phyloP scores from a whole-genome alignment of 2,888 invertebrate genomes.

The Melinaea menophilus region DNA sequence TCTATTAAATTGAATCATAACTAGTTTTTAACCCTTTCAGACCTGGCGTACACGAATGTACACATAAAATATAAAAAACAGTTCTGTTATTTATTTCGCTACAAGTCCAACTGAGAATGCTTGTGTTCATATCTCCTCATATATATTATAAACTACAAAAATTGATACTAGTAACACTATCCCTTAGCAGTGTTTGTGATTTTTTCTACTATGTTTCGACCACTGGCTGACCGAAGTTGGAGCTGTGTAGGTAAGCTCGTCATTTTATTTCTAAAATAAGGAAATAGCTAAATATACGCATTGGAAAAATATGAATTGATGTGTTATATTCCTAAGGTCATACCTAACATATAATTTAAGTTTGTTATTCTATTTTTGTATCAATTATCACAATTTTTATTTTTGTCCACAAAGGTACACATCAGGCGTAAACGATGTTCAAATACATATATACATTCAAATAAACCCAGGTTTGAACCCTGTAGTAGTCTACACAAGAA shows the following conservation, averaged over 20 bases:
- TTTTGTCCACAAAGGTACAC: no score
- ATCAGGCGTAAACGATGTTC: no score
- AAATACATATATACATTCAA: background rate
- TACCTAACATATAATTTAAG: no score
- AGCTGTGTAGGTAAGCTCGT: no score
- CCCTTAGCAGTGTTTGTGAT: constrained; percentile 20
- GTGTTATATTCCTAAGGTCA: no score
- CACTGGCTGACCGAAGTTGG: constrained; percentile 18
- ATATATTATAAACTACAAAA: constrained; percentile 20
- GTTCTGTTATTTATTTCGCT: constrained; percentile 17
- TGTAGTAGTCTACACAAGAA: constrained; percentile 27
- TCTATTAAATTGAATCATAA: no score
- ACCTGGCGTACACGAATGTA: constrained; percentile 20
- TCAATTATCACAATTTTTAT: no score
- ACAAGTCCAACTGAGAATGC: constrained; percentile 17
- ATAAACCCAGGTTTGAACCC: constrained; percentile 30
- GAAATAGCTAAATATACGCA: no score
- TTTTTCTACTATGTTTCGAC: constrained; percentile 20
- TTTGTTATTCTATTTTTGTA: no score
- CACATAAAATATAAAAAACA: constrained; percentile 20
- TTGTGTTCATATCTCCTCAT: constrained; percentile 19
- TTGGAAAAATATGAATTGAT: no score
- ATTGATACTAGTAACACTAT: constrained; percentile 20
- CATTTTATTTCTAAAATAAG: no score
- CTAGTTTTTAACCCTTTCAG: constrained; percentile 18